Evolutionary conservation across 1,140 invertebrate species (phyloP), one percentile per base, ranked within the genome.

Genomic region (Drepana arcuata): DNA sequence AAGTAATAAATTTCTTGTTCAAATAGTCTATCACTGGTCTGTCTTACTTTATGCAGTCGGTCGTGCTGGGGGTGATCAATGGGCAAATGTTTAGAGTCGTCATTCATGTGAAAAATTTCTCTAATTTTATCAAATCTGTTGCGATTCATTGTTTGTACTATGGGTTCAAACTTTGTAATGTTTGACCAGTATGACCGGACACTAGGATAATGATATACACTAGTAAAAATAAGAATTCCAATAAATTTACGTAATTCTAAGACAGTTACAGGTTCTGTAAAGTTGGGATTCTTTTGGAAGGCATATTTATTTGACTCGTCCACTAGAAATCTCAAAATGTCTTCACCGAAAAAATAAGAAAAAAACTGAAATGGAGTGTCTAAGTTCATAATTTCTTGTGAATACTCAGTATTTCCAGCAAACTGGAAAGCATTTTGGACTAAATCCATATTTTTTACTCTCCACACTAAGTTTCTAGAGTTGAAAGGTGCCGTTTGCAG

Each of bases 91-190:
- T 54, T 48, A 34, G 33, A 37, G 31, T 54, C 18, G 28, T 50
- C 40, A 50, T 55, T 55, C 29, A 59, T 42, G 35, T 62, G 62
- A 45, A 66, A 50, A 47, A 58, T 44, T 48, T 43, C 11, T 48
- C 53, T 14, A 41, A 62, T 56, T 52, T 57, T 59, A 43, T 66
- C 62, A 55, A 57, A 64, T 53, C 47, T 63, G 53, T 67, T 63
- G 34, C 39, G 40, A 49, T 31, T 55, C 51, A 54, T 65, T 45
- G 50, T 67, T 58, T 56, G 38, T 53, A 12, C 40, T 48, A 60
- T 61, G 48, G 56, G 53, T 50, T 64, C 48, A 54, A 60, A 56
- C 43, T 46, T 49, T 53, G 42, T 47, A 46, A 46, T 59, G 39
- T 53, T 48, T 50, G 51, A 54, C 56, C 56, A 63, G 48, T 66